Percentiles rank a stretch among this genome's conserved stretches.
Evolutionary conservation across 30 jellyfish, hydroid and myxozoan genomes (phyloP).

Genomic region (Aurelia coerulea): DNA sequence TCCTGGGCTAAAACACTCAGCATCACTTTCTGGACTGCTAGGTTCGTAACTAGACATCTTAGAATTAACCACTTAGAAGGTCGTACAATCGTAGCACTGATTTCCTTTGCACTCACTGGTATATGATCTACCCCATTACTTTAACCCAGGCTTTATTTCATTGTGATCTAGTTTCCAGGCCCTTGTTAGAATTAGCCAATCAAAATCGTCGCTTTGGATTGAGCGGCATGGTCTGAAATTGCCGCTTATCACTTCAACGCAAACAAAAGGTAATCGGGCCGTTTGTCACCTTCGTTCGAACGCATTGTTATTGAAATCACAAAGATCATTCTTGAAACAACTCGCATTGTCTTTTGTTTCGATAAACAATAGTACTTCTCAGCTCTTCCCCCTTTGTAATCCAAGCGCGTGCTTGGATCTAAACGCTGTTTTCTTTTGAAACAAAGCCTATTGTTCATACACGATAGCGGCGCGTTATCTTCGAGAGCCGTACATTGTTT

Average conservation of each 20-base stretch:
- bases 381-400: constrained; percentile 24
- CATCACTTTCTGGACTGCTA: constrained; percentile 74
- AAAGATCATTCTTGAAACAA: constrained; percentile 16
- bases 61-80: not conserved
- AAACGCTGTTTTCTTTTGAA: constrained; percentile 26
- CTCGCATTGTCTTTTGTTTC: constrained; percentile 24
- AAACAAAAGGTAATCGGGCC: no score
- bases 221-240: no score
- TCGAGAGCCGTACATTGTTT: no score
- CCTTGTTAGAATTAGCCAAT: constrained; percentile 12
- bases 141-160: no score
- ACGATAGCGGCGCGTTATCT: constrained; percentile 8
- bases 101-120: no score
- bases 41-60: constrained; percentile 45
- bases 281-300: no score
- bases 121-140: no score
- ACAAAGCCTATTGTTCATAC: constrained; percentile 26
- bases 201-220: not conserved
- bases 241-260: no score
- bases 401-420: constrained; percentile 56
- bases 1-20: constrained; percentile 45
- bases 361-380: constrained; percentile 27
- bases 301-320: not conserved
- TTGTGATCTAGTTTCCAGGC: not conserved
- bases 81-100: no score